These are phyloP conservation scores for Hoplodrina ambigua DNA, from an alignment of 2,888 invertebrate species.

Conservation along the genomic window DNA sequence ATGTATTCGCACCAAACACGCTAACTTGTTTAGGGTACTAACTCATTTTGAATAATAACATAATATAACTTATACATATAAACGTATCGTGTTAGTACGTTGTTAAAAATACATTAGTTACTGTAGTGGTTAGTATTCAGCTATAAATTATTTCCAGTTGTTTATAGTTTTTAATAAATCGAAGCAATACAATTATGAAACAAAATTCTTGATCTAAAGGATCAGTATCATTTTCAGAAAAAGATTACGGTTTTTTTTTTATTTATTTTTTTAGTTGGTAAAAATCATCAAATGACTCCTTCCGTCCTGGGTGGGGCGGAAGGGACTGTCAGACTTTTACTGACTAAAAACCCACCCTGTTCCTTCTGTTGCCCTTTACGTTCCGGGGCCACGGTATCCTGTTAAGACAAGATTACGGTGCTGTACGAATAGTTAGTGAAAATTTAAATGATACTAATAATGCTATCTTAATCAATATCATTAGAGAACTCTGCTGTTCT, in stretches of 20 bases:
- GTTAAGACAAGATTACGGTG: background rate
- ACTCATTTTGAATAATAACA: conserved; percentile 60
- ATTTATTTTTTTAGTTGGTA: too few species aligned
- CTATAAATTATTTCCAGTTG: conserved; percentile 21
- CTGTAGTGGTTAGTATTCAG: background rate
- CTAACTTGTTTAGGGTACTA: conserved; percentile 65
- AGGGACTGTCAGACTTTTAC: too few species aligned
- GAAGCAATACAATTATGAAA: background rate
- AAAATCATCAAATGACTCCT: too few species aligned
- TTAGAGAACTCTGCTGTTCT: too few species aligned
- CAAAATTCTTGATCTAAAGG: background rate
- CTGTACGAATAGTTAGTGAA: too few species aligned
- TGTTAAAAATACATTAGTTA: conserved; percentile 26
- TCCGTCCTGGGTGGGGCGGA: too few species aligned
- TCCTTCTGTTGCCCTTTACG: too few species aligned
- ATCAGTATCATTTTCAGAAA: background rate
- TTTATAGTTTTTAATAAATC: background rate
- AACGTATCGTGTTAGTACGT: conserved; percentile 32
- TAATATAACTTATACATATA: conserved; percentile 35
- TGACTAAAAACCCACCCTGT: too few species aligned
- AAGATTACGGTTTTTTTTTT: background rate
- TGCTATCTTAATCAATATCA: too few species aligned
- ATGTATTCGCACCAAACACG: conserved; percentile 71
- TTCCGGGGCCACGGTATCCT: too few species aligned
- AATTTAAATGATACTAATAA: too few species aligned